Evolutionary conservation across 2,888 invertebrate species (phyloP), one percentile per base, ranked within the genome.

Genomic region (Bhutanitis thaidina): DNA sequence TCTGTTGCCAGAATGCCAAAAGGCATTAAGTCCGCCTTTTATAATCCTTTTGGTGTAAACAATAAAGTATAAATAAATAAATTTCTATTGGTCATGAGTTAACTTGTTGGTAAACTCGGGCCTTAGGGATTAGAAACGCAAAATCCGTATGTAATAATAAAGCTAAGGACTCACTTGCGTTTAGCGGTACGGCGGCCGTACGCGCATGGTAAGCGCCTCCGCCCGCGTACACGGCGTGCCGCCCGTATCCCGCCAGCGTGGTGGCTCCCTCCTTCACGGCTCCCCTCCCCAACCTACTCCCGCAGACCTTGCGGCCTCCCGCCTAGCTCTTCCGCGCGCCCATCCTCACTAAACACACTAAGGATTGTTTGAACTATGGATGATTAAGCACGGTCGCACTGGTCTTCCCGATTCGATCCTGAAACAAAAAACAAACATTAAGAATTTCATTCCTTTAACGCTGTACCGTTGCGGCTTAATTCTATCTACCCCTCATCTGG

Each of bases 111-210:
- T n/a, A n/a, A n/a, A n/a, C n/a, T n/a, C n/a, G n/a, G n/a, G n/a
- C n/a, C n/a, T n/a, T n/a, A n/a, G n/a, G n/a, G n/a, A n/a, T n/a
- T n/a, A n/a, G n/a, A n/a, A n/a, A n/a, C n/a, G n/a, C n/a, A n/a
- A n/a, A n/a, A n/a, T n/a, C n/a, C n/a, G n/a, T n/a, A n/a, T n/a
- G n/a, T n/a, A n/a, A n/a, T n/a, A n/a, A n/a, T n/a, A n/a, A n/a
- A n/a, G n/a, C n/a, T n/a, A n/a, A n/a, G n/a, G n/a, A 88, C 89
- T 86, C 58, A 90, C 89, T 90, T 61, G 89, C 90, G 65, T 86
- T 90, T 67, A 88, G 86, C 55, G 87, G 88, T 63, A 83, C 75
- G 60, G 80, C 74, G 76, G 82, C 73, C 75, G 85, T 67, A 71
- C 87, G 87, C 77, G 84, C 74, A 57, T 86, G 83, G 83, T 87